Percentiles rank a stretch among this genome's conserved stretches.
Evolutionary conservation across 2,113 vertebrate species (phyloP).

Genomic region (Siniperca chuatsi): DNA sequence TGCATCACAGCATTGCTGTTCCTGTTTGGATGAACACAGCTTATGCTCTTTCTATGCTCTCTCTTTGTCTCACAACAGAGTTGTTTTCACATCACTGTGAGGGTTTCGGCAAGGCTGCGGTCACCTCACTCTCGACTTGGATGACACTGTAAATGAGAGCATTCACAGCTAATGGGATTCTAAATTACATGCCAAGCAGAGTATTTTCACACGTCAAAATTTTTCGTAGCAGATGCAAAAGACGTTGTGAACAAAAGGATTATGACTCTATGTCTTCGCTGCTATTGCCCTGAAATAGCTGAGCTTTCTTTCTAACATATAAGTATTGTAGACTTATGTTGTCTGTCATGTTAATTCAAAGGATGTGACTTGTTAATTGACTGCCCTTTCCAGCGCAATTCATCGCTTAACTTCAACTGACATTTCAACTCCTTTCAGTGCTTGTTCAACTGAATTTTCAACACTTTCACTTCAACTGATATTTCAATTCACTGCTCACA

Average conservation of each 20-base stretch:
- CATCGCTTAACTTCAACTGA: neutral
- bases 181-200: neutral
- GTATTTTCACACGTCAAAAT: neutral
- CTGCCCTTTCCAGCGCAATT: neutral
- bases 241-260: neutral
- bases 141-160: neutral
- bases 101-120: slow-evolving; percentile 14
- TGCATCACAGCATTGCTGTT: slow-evolving; percentile 34
- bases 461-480: neutral
- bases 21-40: slow-evolving; percentile 28
- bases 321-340: neutral
- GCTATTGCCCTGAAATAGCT: neutral
- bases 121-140: neutral
- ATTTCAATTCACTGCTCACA: neutral
- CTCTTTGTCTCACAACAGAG: slow-evolving; percentile 12
- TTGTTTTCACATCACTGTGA: slow-evolving; percentile 24
- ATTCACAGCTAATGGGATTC: neutral
- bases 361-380: neutral
- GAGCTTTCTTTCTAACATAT: neutral
- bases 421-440: neutral
- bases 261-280: neutral
- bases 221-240: neutral
- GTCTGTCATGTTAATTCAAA: neutral
- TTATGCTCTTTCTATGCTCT: slow-evolving; percentile 13
- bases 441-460: neutral